Conservation (phyloP, 1,140 invertebrate species). For the Ditylenchus dipsaci region DNA sequence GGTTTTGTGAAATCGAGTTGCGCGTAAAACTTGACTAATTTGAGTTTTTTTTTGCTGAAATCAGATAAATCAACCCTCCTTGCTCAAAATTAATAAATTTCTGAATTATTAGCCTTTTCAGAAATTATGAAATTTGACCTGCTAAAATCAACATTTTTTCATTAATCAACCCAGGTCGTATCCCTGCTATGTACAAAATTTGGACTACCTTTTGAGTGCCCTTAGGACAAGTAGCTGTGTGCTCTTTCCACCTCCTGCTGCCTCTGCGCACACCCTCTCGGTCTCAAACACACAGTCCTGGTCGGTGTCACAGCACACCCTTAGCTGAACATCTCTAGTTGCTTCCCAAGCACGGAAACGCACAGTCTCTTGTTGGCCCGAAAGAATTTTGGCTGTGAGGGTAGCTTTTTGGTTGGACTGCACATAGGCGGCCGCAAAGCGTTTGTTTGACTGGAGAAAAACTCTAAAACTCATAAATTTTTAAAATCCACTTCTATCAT, state of each 20-base stretch:
- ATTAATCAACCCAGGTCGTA: too few relatives aligned
- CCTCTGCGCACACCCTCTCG: slow-evolving; percentile 42
- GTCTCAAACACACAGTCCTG: slow-evolving; percentile 45
- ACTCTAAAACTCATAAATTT: slow-evolving; percentile 14
- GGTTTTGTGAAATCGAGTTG: too few relatives aligned
- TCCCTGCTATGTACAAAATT: too few relatives aligned
- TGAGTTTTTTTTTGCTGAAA: too few relatives aligned
- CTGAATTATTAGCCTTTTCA: too few relatives aligned
- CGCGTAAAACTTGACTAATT: too few relatives aligned
- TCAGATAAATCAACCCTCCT: too few relatives aligned
- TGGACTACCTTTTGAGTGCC: slow-evolving; percentile 44
- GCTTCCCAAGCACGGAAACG: slow-evolving; percentile 45
- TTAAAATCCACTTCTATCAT: neutral
- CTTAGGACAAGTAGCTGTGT: slow-evolving; percentile 40
- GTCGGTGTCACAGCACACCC: slow-evolving; percentile 42
- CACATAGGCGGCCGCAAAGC: slow-evolving; percentile 48
- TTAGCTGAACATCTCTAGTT: slow-evolving; percentile 38
- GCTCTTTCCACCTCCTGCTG: slow-evolving; percentile 36
- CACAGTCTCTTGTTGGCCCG: slow-evolving; percentile 24
- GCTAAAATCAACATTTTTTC: too few relatives aligned
- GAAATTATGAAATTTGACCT: too few relatives aligned
- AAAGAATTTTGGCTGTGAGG: slow-evolving; percentile 31
- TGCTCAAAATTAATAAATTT: too few relatives aligned
- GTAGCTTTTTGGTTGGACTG: slow-evolving; percentile 35
- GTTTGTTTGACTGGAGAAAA: slow-evolving; percentile 40